Percentiles rank a stretch among this genome's conserved stretches.
phyloP scores from a whole-genome alignment of 1,140 invertebrate genomes.

The Drosophila kohkoa region DNA sequence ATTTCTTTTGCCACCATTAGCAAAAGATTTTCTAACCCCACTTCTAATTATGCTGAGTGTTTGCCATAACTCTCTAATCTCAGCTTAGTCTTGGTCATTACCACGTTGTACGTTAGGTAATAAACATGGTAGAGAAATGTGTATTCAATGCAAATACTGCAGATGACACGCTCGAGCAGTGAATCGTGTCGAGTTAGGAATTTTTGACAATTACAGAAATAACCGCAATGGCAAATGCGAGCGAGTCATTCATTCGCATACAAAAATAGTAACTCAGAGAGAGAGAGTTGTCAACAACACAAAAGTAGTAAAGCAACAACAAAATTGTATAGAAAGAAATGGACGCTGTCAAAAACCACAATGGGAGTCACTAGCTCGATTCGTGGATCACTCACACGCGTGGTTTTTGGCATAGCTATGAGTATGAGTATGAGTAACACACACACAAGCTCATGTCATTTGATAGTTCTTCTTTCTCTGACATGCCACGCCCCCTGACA shows the following conservation, averaged over 20 bases:
- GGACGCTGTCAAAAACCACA: constrained; percentile 62
- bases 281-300: constrained; percentile 38
- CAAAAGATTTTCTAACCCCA: neutral
- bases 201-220: constrained; percentile 64
- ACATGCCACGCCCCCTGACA: neutral
- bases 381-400: constrained; percentile 43
- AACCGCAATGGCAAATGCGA: constrained; percentile 48
- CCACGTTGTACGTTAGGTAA: neutral
- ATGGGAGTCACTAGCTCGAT: constrained; percentile 52
- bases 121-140: neutral
- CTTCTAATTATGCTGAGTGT: neutral
- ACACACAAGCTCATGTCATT: constrained; percentile 15
- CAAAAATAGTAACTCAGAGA: constrained; percentile 32
- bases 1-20: constrained; percentile 10
- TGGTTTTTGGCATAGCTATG: constrained; percentile 35
- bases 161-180: constrained; percentile 11
- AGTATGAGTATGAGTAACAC: constrained; percentile 9
- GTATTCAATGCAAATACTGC: neutral
- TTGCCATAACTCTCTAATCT: neutral
- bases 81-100: neutral
- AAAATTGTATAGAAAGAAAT: constrained; percentile 20
- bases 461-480: constrained; percentile 5
- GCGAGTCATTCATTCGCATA: constrained; percentile 20
- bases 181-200: constrained; percentile 31
- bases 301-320: constrained; percentile 6